Percentiles rank a stretch among this genome's conserved stretches.
These are phyloP conservation scores for Clistopyga incitator DNA, from an alignment of 2,888 invertebrate genomes.

Conservation along the genomic window DNA sequence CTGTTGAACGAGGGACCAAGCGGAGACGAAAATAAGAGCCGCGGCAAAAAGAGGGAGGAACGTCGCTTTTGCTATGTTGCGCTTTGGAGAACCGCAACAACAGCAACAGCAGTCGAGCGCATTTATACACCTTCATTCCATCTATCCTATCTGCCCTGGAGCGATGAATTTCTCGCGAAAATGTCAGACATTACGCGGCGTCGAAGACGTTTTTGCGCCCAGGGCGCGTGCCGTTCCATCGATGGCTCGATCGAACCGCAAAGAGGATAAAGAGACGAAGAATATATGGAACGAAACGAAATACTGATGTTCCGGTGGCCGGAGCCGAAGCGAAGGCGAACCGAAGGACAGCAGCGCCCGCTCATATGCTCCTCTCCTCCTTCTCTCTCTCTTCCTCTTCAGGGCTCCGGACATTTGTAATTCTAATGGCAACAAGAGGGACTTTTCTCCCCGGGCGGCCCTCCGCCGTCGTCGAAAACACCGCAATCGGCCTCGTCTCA, in stretches of 20 bases:
- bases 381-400: constrained; percentile 41
- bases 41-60: constrained; percentile 32
- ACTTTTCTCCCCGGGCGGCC: constrained; percentile 45
- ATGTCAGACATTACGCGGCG: constrained; percentile 75
- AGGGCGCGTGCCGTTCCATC: constrained; percentile 77
- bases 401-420: constrained; percentile 78
- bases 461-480: constrained; percentile 41
- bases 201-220: constrained; percentile 76
- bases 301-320: constrained; percentile 37
- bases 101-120: constrained; percentile 29
- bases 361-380: too few species aligned
- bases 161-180: constrained; percentile 77
- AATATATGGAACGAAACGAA: constrained; percentile 49
- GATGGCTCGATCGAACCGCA: constrained; percentile 51
- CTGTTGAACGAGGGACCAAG: constrained; percentile 40
- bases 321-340: constrained; percentile 7
- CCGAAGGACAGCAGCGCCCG: constrained; percentile 22
- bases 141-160: constrained; percentile 50
- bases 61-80: constrained; percentile 49
- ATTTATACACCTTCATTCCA: constrained; percentile 34
- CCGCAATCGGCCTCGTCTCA: constrained; percentile 28
- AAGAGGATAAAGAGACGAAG: constrained; percentile 30
- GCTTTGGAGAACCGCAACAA: neutral
- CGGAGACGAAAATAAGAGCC: constrained; percentile 66
- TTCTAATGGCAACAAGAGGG: constrained; percentile 76